Percentiles rank a stretch among this genome's conserved stretches.
phyloP scores from a whole-genome alignment of 2,888 invertebrate genomes.

The Noctuana brunneofusca region DNA sequence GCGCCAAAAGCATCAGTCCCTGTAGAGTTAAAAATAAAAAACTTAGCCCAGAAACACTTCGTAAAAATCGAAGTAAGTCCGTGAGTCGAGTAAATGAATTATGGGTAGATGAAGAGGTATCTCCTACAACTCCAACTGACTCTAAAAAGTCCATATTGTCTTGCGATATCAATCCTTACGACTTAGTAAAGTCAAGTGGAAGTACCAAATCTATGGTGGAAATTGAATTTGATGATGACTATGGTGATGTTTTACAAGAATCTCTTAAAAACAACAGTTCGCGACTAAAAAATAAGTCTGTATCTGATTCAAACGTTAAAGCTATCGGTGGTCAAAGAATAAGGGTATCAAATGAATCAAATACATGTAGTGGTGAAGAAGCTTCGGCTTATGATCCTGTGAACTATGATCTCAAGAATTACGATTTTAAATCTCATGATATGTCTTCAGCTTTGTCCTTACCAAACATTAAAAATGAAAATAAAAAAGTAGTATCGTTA shows the following conservation, averaged over 20 bases:
- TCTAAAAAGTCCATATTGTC: conserved; percentile 89
- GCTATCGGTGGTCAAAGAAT: conserved; percentile 88
- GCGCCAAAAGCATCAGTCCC: conserved; percentile 83
- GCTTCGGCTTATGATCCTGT: conserved; percentile 74
- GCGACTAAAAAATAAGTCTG: conserved; percentile 58
- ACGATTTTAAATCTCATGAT: conserved; percentile 64
- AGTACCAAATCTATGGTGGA: conserved; percentile 73
- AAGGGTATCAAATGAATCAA: conserved; percentile 82
- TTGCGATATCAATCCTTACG: conserved; percentile 93
- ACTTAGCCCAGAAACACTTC: conserved; percentile 69
- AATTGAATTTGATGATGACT: conserved; percentile 81
- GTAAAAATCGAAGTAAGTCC: conserved; percentile 74
- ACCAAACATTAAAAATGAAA: conserved; percentile 76
- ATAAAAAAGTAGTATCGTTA: conserved; percentile 60
- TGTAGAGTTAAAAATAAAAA: conserved; percentile 81
- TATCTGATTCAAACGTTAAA: conserved; percentile 79
- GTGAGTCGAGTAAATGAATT: conserved; percentile 76
- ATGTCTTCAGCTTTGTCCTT: conserved; percentile 60
- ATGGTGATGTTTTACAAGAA: conserved; percentile 68
- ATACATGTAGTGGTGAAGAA: conserved; percentile 65
- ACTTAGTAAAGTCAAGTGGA: conserved; percentile 85
- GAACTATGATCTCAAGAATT: conserved; percentile 76
- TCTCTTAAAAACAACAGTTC: conserved; percentile 62
- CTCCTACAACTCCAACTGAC: conserved; percentile 50
- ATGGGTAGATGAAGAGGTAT: conserved; percentile 69